phyloP scores from a whole-genome alignment of 2,888 invertebrate genomes.

The Agrilus mali region DNA sequence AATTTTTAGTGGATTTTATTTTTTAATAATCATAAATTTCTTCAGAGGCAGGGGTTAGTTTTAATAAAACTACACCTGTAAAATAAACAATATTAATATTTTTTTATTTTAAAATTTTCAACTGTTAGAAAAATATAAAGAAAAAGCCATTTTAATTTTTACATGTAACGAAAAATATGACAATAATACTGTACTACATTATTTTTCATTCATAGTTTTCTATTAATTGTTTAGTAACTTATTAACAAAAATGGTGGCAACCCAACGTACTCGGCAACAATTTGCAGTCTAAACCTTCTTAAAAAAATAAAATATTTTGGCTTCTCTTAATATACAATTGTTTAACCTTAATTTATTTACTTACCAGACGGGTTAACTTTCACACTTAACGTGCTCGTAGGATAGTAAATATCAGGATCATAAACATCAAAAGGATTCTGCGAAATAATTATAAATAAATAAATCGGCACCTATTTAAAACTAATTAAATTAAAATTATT shows the following conservation, averaged over 20 bases:
- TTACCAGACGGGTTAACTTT: conserved; percentile 43
- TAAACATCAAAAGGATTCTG: conserved; percentile 37
- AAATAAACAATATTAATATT: conserved; percentile 6
- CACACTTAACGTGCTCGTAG: conserved; percentile 34
- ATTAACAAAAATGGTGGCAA: too few relatives aligned
- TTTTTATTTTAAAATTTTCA: conserved; percentile 15
- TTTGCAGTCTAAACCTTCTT: too few relatives aligned
- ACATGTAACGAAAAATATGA: too few relatives aligned
- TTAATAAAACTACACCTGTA: conserved; percentile 21
- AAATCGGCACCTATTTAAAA: neutral
- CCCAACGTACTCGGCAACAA: too few relatives aligned
- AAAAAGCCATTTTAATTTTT: neutral
- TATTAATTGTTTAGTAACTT: too few relatives aligned
- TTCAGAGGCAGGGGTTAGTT: conserved; percentile 13
- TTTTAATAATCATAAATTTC: neutral
- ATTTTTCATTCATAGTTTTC: neutral
- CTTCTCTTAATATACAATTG: too few relatives aligned
- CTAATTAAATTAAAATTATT: too few relatives aligned
- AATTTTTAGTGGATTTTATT: too few relatives aligned
- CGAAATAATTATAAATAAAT: conserved; percentile 7
- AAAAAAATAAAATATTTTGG: too few relatives aligned
- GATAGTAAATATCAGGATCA: conserved; percentile 14
- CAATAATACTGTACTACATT: too few relatives aligned
- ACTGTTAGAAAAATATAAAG: conserved; percentile 27
- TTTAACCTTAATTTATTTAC: conserved; percentile 5